A percentile compares a stretch with the other conserved stretches of the same genome.
These are phyloP conservation scores for Phaethornis superciliosus DNA, from an alignment of 2,113 vertebrate species.

Conservation along the genomic window DNA sequence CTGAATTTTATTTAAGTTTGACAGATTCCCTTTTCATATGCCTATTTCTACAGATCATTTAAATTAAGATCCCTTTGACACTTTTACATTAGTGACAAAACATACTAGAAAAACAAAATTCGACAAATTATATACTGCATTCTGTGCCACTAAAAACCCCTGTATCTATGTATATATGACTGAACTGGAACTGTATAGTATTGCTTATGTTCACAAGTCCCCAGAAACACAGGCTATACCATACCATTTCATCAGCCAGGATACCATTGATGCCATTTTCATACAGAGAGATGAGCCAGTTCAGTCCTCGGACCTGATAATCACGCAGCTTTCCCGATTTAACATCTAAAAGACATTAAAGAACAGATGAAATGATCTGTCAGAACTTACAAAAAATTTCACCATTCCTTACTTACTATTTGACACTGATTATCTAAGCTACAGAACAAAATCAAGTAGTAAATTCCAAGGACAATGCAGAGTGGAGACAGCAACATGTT, in stretches of 20 bases:
- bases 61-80: not conserved
- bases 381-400: not conserved
- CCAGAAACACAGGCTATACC: not conserved
- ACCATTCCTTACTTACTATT: not conserved
- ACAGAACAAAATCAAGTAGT: not conserved
- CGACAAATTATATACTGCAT: not conserved
- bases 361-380: not conserved
- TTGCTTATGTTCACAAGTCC: not conserved
- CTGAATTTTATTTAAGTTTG: not conserved
- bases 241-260: conserved; percentile 98
- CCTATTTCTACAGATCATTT: not conserved
- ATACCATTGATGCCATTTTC: conserved; percentile 99
- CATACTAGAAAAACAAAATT: not conserved
- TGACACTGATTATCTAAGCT: not conserved
- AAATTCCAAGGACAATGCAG: not conserved
- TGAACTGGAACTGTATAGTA: not conserved
- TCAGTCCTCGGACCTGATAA: conserved; percentile 95
- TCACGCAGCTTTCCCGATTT: conserved; percentile 94
- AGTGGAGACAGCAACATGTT: not conserved
- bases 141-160: not conserved
- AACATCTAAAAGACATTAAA: conserved; percentile 80
- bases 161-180: not conserved
- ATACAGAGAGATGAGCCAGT: conserved; percentile 99
- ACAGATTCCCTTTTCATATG: not conserved
- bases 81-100: not conserved